Percentiles rank a stretch among this genome's conserved stretches.
These are phyloP conservation scores for Xestia sexstrigata DNA, from an alignment of 2,888 invertebrate genomes.

Conservation along the genomic window DNA sequence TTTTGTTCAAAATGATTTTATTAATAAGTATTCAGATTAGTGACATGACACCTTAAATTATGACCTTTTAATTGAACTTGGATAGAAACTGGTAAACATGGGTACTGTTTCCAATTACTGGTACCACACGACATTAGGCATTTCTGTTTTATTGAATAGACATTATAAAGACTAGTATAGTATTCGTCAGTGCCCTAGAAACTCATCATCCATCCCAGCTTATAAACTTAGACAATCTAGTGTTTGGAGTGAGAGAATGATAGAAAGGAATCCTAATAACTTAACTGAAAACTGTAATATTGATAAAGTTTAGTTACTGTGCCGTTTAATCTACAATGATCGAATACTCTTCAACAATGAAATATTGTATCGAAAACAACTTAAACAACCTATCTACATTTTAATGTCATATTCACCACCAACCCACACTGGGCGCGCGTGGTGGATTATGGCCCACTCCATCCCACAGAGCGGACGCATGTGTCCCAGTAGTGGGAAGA, in stretches of 20 bases:
- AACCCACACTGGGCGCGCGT: neutral
- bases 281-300: slow-evolving; percentile 23
- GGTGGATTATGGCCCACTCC: neutral
- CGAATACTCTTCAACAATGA: neutral
- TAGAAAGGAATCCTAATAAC: slow-evolving; percentile 9
- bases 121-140: neutral
- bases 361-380: neutral
- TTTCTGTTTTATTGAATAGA: neutral
- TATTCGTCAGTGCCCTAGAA: neutral
- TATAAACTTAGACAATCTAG: slow-evolving; percentile 21
- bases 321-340: neutral
- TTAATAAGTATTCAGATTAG: neutral
- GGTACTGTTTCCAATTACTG: neutral
- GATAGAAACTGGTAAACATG: neutral
- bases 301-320: slow-evolving; percentile 4
- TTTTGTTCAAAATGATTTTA: neutral
- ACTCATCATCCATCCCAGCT: neutral
- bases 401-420: neutral
- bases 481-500: neutral
- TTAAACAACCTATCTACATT: neutral
- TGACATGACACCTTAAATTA: neutral
- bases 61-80: neutral
- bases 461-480: neutral
- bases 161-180: neutral
- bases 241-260: neutral